phyloP scores from a whole-genome alignment of 23 tunicate genomes.

The Aplidium turbinatum region DNA sequence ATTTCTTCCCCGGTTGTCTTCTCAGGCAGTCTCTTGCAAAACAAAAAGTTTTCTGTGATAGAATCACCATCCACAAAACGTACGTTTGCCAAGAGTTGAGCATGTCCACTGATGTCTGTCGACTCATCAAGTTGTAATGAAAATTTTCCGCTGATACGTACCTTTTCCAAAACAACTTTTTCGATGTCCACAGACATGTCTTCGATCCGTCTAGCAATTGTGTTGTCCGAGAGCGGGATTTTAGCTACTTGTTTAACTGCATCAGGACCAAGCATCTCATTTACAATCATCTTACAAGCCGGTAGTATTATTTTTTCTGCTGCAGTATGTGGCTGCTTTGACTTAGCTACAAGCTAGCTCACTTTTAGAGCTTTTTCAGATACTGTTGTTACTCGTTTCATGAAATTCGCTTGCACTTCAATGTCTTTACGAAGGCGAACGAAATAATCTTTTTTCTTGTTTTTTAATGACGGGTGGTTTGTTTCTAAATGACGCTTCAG shows the following conservation, averaged over 20 bases:
- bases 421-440: constrained; percentile 30
- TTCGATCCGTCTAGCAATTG: constrained; percentile 43
- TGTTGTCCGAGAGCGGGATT: constrained; percentile 36
- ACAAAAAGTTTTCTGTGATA: constrained; percentile 29
- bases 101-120: constrained; percentile 39
- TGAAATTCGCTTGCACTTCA: constrained; percentile 32
- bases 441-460: constrained; percentile 35
- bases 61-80: constrained; percentile 50
- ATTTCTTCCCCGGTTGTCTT: constrained; percentile 38
- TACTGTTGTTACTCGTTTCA: constrained; percentile 44
- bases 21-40: constrained; percentile 27
- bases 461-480: constrained; percentile 22
- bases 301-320: constrained; percentile 49
- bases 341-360: constrained; percentile 50
- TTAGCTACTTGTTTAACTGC: constrained; percentile 45
- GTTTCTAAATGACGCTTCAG: constrained; percentile 41
- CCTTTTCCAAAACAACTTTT: constrained; percentile 21
- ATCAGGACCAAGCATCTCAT: constrained; percentile 57
- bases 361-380: constrained; percentile 26
- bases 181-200: constrained; percentile 40
- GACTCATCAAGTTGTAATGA: constrained; percentile 44
- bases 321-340: constrained; percentile 54
- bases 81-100: constrained; percentile 43
- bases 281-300: constrained; percentile 52
- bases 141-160: constrained; percentile 39